Base-by-base conservation (phyloP, 2,797 vertebrate species). In the Centroberyx gerrardi region DNA sequence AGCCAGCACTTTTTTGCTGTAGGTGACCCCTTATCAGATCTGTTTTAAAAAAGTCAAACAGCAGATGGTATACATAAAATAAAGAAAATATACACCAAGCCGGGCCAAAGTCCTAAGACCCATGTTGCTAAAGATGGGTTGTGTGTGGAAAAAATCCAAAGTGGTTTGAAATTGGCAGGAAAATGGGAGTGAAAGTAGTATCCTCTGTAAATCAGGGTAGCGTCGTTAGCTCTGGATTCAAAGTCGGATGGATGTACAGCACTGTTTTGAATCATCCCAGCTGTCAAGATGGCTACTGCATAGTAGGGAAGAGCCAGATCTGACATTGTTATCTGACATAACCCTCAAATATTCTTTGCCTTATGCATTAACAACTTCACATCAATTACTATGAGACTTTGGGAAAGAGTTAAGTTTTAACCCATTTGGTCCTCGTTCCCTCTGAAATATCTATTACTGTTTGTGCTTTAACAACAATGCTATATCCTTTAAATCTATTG, bases 381-480 rank as follows among this genome's bases (percentile, higher is more conserved):
- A 2, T 56, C 28, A 17, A 2, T 28, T 78, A 72, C 59, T 72
- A 68, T 4, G 58, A 83, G 82, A 89, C 81, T 82, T 87, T 70
- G 63, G 68, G 77, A 53, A 71, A 76, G 69, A 73, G 74, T 59
- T 65, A 48, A 8, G 8, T 70, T 66, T 82, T 86, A 82, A 88
- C 72, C 80, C 75, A 83, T 91, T 90, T 85, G 87, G 80, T 62
- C 6, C 72, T 74, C 84, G 85, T 86, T 86, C 66, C 61, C 71
- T 65, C 48, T 79, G 83, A 86, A 74, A 85, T 83, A 86, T 75
- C 42, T 85, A 68, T 75, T 82, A 79, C 82, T 88, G 82, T 88
- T 86, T 87, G 69, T 70, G 68, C 61, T 84, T 87, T 72, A 77
- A 85, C 76, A 89, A 87, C 61, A 80, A 83, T 74, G 53, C 72